These are phyloP conservation scores for Collichthys lucidus DNA, from an alignment of 2,113 vertebrate genomes.

Conservation along the genomic window DNA sequence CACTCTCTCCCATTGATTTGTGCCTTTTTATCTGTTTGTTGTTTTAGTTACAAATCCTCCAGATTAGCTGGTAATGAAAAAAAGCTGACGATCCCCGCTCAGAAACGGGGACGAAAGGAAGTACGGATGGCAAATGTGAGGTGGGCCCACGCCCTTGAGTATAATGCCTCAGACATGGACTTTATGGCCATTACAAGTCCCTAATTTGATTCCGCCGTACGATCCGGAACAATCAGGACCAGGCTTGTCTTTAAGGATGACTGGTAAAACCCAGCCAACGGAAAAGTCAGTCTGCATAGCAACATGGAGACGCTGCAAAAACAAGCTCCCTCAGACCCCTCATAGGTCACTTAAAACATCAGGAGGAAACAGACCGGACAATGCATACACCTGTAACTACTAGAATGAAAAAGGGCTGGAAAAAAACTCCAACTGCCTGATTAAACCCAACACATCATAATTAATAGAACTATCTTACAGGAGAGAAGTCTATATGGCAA, in stretches of 20 bases:
- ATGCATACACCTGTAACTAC: constrained; percentile 37
- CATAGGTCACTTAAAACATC: constrained; percentile 32
- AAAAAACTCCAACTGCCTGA: constrained; percentile 1
- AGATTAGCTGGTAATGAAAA: constrained; percentile 75
- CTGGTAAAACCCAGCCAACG: constrained; percentile 68
- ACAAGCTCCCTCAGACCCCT: constrained; percentile 55
- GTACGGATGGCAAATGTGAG: constrained; percentile 70
- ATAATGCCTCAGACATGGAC: constrained; percentile 66
- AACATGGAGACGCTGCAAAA: constrained; percentile 72
- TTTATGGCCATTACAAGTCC: constrained; percentile 70
- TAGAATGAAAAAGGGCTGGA: constrained; percentile 4
- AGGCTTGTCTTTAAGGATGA: constrained; percentile 69
- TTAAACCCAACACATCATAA: constrained; percentile 10
- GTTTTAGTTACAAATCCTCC: constrained; percentile 75
- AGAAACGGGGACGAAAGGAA: constrained; percentile 59
- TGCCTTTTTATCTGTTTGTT: constrained; percentile 57
- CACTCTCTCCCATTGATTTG: constrained; percentile 62
- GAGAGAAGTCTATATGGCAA: constrained; percentile 32
- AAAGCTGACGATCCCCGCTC: constrained; percentile 64
- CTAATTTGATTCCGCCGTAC: constrained; percentile 73
- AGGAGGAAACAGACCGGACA: constrained; percentile 42
- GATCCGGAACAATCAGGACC: constrained; percentile 75
- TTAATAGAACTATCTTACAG: constrained; percentile 12
- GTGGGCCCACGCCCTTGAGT: constrained; percentile 62
- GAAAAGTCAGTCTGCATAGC: constrained; percentile 78